These are phyloP conservation scores for Amazona ochrocephala DNA, from an alignment of 2,797 vertebrate species.

Conservation along the genomic window DNA sequence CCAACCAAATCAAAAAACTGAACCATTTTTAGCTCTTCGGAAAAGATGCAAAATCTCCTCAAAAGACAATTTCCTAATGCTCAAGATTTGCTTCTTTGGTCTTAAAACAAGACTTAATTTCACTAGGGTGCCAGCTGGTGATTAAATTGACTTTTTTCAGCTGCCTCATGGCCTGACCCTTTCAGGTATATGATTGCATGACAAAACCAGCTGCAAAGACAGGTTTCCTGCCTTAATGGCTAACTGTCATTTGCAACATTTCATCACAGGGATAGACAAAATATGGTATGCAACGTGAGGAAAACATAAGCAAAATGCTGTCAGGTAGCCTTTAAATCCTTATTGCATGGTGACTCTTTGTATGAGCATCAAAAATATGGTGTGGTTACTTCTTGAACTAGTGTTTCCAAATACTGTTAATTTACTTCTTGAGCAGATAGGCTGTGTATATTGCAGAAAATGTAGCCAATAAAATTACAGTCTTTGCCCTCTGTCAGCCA, in stretches of 20 bases:
- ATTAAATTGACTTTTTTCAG: background rate
- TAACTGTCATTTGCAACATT: background rate
- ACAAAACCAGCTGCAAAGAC: background rate
- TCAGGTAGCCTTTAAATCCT: background rate
- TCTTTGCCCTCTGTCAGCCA: background rate
- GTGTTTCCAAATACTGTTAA: background rate
- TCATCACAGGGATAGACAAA: background rate
- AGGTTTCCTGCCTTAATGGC: background rate
- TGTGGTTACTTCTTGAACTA: background rate
- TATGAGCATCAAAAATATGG: background rate
- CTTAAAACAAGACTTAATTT: background rate
- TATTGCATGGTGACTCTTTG: background rate
- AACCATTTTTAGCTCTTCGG: background rate
- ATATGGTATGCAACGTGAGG: fast-evolving
- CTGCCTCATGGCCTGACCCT: background rate
- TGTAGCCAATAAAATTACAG: background rate
- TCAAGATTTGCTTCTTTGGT: background rate
- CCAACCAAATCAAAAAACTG: background rate
- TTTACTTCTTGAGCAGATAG: background rate
- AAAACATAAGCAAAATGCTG: background rate
- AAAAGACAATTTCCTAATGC: background rate
- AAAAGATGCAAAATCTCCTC: background rate
- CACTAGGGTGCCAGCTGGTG: background rate
- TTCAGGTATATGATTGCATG: background rate
- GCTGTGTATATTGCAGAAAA: background rate